These are phyloP conservation scores for Poecilobothrus nobilitatus DNA, from an alignment of 2,888 invertebrate species.

Conservation along the genomic window DNA sequence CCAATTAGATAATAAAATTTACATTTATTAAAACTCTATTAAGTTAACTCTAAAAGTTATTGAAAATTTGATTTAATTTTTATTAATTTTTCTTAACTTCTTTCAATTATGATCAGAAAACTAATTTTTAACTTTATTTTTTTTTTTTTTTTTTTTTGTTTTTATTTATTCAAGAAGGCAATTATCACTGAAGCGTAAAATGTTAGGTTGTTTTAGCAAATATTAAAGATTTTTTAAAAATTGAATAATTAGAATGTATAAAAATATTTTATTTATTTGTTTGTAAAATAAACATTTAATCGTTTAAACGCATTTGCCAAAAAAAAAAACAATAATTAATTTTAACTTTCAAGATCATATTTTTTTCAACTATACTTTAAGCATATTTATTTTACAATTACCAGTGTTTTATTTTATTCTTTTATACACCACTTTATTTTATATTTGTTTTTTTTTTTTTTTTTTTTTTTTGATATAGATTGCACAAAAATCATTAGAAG, in stretches of 20 bases:
- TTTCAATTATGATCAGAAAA: neutral
- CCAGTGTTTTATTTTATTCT: neutral
- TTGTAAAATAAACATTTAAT: too few relatives aligned
- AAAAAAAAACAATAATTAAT: neutral
- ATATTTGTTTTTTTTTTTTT: constrained; percentile 17
- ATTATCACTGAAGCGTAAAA: neutral
- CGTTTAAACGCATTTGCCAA: neutral
- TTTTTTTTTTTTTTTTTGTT: neutral
- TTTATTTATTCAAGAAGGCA: neutral
- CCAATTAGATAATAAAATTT: too few relatives aligned
- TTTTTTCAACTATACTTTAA: too few relatives aligned
- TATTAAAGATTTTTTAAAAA: neutral
- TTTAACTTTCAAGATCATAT: neutral
- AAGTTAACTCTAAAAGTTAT: too few relatives aligned
- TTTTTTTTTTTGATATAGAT: constrained; percentile 50
- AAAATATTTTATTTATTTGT: too few relatives aligned
- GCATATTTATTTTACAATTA: too few relatives aligned
- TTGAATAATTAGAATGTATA: neutral
- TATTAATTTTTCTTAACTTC: too few relatives aligned
- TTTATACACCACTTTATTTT: constrained; percentile 10
- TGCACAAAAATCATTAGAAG: constrained; percentile 83
- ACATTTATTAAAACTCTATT: too few relatives aligned
- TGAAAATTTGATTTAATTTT: too few relatives aligned
- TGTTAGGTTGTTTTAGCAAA: neutral
- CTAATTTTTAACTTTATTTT: neutral